Percentiles rank a stretch among this genome's conserved stretches.
Evolutionary conservation across 2,888 invertebrate genomes (phyloP).

Genomic region (Nasonovia ribisnigri): DNA sequence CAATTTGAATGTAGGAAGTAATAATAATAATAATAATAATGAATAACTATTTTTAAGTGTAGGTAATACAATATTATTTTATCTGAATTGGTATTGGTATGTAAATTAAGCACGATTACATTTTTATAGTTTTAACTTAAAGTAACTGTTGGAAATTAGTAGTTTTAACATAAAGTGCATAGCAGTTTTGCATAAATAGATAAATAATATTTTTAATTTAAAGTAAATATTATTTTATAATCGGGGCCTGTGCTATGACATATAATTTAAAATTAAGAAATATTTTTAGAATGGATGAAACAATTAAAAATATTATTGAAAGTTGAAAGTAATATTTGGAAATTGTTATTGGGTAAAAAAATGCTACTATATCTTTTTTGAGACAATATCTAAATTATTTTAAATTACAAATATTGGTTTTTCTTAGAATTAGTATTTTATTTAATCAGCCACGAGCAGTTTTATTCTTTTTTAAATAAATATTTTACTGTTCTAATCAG

Average conservation of each 20-base stretch:
- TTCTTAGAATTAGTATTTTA: background rate
- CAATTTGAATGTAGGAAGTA: background rate
- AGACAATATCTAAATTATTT: background rate
- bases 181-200: background rate
- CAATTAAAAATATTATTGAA: background rate
- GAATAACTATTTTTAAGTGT: background rate
- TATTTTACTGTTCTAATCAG: background rate
- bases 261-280: background rate
- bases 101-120: background rate
- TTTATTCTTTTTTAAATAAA: background rate
- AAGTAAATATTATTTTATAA: background rate
- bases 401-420: background rate
- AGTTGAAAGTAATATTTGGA: too few relatives aligned
- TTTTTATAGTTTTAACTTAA: background rate
- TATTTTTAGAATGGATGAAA: background rate
- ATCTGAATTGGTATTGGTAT: constrained; percentile 1
- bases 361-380: background rate
- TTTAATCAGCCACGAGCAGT: background rate
- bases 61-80: background rate
- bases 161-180: too few relatives aligned
- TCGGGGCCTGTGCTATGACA: background rate
- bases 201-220: background rate
- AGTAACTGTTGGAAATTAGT: background rate
- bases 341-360: too few relatives aligned
- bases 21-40: background rate